Conservation (phyloP, 2,797 vertebrate species). For the Balearica regulorum region DNA sequence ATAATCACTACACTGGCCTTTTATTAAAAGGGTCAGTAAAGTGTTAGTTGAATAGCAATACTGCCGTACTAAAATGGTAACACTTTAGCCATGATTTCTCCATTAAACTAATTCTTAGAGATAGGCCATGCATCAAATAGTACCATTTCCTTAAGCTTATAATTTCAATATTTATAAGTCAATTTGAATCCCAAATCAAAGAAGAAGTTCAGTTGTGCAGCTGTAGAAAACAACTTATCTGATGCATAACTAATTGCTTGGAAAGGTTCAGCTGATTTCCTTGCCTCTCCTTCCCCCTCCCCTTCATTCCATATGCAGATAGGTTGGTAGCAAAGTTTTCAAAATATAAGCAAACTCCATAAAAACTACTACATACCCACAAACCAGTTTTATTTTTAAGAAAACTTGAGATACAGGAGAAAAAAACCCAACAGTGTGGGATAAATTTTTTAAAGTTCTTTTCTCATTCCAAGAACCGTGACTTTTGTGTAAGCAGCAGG, state of each 20-base stretch:
- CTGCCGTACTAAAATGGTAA: not conserved
- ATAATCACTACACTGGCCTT: not conserved
- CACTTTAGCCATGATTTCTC: not conserved
- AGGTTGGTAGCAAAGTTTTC: conserved; percentile 5
- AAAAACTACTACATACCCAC: not conserved
- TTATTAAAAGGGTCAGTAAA: not conserved
- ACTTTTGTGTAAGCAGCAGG: not conserved
- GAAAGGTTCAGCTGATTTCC: conserved; percentile 52
- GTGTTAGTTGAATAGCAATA: not conserved
- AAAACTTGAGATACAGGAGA: not conserved
- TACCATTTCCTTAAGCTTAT: conserved; percentile 53
- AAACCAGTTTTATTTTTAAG: not conserved
- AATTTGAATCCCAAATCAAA: conserved; percentile 70
- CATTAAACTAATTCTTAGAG: conserved; percentile 50
- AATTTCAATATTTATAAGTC: conserved; percentile 71
- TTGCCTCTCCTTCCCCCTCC: not conserved
- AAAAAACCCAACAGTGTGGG: not conserved
- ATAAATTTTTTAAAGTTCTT: not conserved
- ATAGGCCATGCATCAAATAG: conserved; percentile 45
- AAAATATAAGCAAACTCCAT: not conserved
- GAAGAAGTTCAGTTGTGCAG: conserved; percentile 23
- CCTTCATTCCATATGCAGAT: not conserved
- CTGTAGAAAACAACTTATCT: conserved; percentile 64
- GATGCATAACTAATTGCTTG: conserved; percentile 59
- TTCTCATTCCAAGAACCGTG: not conserved